A percentile compares a stretch with the other conserved stretches of the same genome.
Conservation (phyloP, 1,140 invertebrate species). For the Drosophila insularis region DNA sequence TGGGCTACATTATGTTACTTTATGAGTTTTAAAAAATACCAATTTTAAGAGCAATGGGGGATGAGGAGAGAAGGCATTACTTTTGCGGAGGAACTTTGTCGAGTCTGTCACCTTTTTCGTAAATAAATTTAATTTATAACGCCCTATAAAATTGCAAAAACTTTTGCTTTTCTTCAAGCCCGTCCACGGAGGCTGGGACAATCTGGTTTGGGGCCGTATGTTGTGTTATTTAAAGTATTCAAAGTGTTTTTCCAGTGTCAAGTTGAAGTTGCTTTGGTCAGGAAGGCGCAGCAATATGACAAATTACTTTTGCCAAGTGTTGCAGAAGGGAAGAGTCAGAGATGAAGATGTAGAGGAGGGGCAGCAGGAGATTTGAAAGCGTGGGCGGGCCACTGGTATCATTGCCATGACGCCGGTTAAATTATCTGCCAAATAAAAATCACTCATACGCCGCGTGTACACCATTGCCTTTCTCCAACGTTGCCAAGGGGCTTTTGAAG, state of each 20-base stretch:
- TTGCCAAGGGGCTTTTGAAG: slow-evolving; percentile 41
- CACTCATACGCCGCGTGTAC: slow-evolving; percentile 66
- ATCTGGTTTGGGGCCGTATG: neutral
- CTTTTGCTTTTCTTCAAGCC: slow-evolving; percentile 22
- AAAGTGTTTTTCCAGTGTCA: slow-evolving; percentile 24
- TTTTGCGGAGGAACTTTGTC: slow-evolving; percentile 35
- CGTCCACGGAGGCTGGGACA: neutral
- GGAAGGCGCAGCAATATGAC: slow-evolving; percentile 45
- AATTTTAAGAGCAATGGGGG: neutral
- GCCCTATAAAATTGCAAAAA: slow-evolving; percentile 39
- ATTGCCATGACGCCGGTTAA: slow-evolving; percentile 74
- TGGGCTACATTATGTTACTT: slow-evolving; percentile 30
- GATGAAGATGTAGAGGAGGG: no score
- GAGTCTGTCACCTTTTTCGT: slow-evolving; percentile 48
- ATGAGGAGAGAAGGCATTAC: slow-evolving; percentile 3
- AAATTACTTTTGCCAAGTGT: slow-evolving; percentile 60
- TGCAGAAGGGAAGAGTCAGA: slow-evolving; percentile 6
- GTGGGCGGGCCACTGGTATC: slow-evolving; percentile 17
- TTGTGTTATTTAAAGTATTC: slow-evolving; percentile 50
- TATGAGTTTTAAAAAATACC: slow-evolving; percentile 58
- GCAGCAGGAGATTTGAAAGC: neutral
- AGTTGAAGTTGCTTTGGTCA: slow-evolving; percentile 24
- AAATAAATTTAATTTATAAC: slow-evolving; percentile 61
- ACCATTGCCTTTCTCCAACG: slow-evolving; percentile 23
- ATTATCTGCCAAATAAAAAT: slow-evolving; percentile 78